Evolutionary conservation across 2,113 vertebrate genomes (phyloP).

Genomic region (Gorsachius goisagi): DNA sequence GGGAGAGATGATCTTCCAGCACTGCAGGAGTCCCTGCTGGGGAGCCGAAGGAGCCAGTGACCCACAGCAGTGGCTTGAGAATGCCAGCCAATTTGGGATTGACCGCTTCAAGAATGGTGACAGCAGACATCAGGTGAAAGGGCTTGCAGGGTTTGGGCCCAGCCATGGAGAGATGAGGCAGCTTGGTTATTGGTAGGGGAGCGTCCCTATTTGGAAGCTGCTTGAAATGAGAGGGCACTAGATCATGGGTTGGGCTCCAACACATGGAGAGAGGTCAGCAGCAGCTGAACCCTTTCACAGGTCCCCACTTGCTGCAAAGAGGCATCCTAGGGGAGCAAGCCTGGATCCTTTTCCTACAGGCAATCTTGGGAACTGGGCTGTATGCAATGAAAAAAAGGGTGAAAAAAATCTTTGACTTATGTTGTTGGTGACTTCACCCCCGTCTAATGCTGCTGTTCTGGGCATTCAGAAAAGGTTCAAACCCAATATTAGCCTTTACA

Average conservation of each 20-base stretch:
- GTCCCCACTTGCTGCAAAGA: neutral
- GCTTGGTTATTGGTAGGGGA: neutral
- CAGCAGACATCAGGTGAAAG: neutral
- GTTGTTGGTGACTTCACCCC: neutral
- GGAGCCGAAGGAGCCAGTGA: neutral
- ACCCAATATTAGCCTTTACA: neutral
- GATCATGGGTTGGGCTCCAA: neutral
- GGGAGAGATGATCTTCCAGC: neutral
- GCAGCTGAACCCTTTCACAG: neutral
- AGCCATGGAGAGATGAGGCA: neutral
- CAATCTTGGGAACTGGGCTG: neutral
- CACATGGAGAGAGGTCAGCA: neutral
- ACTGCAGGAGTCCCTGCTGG: neutral
- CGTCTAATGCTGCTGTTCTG: neutral
- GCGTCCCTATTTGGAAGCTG: neutral
- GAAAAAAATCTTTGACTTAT: neutral
- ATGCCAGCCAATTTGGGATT: neutral
- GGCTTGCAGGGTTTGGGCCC: neutral
- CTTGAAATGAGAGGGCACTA: neutral
- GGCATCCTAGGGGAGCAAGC: neutral
- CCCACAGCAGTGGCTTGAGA: neutral
- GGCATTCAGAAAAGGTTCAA: neutral
- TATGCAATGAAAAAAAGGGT: neutral
- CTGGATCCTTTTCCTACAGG: neutral
- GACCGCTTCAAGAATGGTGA: accelerated